A percentile compares a stretch with the other conserved stretches of the same genome.
phyloP scores from a whole-genome alignment of 1,140 invertebrate genomes.

The Bombus impatiens region DNA sequence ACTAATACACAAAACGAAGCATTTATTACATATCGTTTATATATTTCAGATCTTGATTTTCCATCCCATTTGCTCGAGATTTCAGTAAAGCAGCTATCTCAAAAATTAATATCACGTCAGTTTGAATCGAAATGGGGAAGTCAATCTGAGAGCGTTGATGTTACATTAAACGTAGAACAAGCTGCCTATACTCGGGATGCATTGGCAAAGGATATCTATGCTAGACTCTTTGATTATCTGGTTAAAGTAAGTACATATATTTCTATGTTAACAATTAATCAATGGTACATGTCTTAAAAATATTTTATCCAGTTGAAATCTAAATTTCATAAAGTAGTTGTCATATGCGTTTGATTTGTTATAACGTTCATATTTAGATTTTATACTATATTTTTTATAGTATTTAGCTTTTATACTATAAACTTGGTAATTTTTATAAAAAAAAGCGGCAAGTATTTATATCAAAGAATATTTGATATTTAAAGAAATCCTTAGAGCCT shows the following conservation, averaged over 20 bases:
- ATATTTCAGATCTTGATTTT: conserved; percentile 85
- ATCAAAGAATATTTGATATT: background rate
- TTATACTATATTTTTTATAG: no score
- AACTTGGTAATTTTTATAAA: background rate
- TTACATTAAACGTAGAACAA: conserved; percentile 87
- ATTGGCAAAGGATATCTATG: conserved; percentile 88
- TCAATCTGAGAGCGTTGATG: conserved; percentile 87
- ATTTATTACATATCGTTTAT: conserved; percentile 5
- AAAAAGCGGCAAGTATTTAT: background rate
- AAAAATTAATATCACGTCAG: conserved; percentile 86
- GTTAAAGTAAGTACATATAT: conserved; percentile 83
- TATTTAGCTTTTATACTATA: no score
- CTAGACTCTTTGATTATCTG: conserved; percentile 88
- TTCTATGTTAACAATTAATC: no score
- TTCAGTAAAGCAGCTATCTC: conserved; percentile 83
- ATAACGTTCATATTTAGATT: no score
- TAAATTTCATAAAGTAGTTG: background rate
- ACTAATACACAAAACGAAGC: background rate
- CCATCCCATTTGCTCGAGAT: conserved; percentile 87
- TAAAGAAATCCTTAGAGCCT: no score
- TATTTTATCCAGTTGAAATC: background rate
- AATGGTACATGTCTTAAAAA: background rate
- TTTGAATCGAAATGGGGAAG: conserved; percentile 91
- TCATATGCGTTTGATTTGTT: background rate
- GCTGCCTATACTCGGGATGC: conserved; percentile 87